phyloP scores from a whole-genome alignment of 2,888 invertebrate species.

The Phaedon cochleariae region DNA sequence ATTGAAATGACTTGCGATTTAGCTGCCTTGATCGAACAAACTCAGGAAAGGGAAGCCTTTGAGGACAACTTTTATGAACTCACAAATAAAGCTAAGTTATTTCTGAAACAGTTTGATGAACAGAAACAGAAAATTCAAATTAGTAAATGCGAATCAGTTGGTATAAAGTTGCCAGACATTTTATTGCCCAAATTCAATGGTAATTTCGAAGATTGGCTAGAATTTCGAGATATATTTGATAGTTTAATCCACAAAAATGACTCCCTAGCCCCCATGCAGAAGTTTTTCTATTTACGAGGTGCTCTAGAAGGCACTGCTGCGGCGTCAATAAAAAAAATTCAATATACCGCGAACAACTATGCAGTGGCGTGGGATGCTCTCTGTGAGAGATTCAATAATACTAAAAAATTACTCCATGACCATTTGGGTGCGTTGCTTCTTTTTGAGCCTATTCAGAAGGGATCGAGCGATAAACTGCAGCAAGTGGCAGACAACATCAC shows the following conservation, averaged over 20 bases:
- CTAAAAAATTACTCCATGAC: slow-evolving; percentile 13
- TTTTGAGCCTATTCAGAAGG: slow-evolving; percentile 15
- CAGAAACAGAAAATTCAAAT: background rate
- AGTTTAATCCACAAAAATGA: too few relatives aligned
- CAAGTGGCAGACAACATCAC: slow-evolving; percentile 22
- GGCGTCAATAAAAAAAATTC: slow-evolving; percentile 26
- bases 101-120: slow-evolving; percentile 8
- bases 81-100: slow-evolving; percentile 7
- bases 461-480: slow-evolving; percentile 19
- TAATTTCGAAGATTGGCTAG: slow-evolving; percentile 26
- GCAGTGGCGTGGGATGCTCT: slow-evolving; percentile 21
- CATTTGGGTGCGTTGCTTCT: slow-evolving; percentile 16
- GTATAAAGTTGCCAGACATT: too few relatives aligned
- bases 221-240: too few relatives aligned
- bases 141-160: background rate
- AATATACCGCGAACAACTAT: slow-evolving; percentile 27
- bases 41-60: slow-evolving; percentile 3
- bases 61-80: slow-evolving; percentile 12
- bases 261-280: slow-evolving; percentile 28
- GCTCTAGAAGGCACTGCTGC: slow-evolving; percentile 28
- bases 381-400: slow-evolving; percentile 21
- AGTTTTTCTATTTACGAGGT: slow-evolving; percentile 30
- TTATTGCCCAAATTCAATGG: too few relatives aligned
- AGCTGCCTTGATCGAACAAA: background rate
- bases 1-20: background rate